Base-by-base conservation (phyloP, 2,113 vertebrate species). In the Aspiorhynchus laticeps region DNA sequence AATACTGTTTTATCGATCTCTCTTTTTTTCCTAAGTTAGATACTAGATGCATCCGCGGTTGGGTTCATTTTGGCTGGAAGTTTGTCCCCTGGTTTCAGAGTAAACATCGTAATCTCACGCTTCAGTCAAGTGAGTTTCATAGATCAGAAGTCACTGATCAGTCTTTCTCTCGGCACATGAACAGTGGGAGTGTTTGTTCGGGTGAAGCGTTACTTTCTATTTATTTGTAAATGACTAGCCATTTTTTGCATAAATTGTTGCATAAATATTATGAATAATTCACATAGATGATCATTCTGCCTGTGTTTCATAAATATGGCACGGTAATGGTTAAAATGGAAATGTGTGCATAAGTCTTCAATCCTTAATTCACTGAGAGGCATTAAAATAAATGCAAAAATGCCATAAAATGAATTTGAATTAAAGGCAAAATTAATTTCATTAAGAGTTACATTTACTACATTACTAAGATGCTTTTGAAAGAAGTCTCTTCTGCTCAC, bases 21-120 rank as follows among this genome's bases (percentile, higher is more conserved):
- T 24, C 12, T n/a, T n/a, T 14, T 46, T 15, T 24, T 38, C 4
- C 74, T 53, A 61, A 38, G 78, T 61, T 80, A 21, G 65, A 86
- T 43, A 86, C 74, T 78, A 85, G 10, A 67, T 79, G 43, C 75
- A 85, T 85, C 43, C 33, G 7, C 19, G 26, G 33, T 84, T 14
- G 2, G 0, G n/a, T 43, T 28, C 7, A 21, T 75, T 80, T 75
- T 59, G 84, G 61, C 80, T 78, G 87, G 73, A 86, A 83, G 84
- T 78, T 43, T 26, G 24, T 65, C 56, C 46, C 84, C 84, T 78
- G 87, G 83, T 36, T 88, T 81, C 71, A 75, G 56, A 74, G 83
- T 88, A 88, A 88, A 88, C 84, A 73, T 61, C 12, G 5, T 46
- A 31, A 56, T 53, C 46, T 76, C 11, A 53, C 75, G 1, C 78